Evolutionary conservation across 23 tunicate species (phyloP).

Genomic region (Trididemnum nubilum): DNA sequence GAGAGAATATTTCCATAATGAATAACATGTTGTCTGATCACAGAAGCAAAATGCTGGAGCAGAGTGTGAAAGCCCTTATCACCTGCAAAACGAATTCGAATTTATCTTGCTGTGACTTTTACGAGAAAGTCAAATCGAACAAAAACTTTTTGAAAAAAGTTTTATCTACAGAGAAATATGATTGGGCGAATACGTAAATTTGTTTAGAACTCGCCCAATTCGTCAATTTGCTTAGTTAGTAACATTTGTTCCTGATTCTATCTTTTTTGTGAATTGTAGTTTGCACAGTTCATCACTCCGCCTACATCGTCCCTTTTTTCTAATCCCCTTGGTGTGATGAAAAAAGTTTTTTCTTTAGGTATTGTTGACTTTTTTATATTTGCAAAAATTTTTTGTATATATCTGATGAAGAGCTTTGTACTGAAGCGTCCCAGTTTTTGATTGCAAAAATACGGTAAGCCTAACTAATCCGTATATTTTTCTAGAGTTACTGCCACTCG

Average conservation of each 20-base stretch:
- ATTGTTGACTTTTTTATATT: background rate
- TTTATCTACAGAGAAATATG: slow-evolving; percentile 46
- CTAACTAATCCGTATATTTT: too few species aligned
- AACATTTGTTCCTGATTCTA: slow-evolving; percentile 6
- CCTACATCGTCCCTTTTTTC: slow-evolving; percentile 23
- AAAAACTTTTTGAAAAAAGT: slow-evolving; percentile 47
- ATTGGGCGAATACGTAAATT: slow-evolving; percentile 37
- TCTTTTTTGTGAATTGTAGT: slow-evolving; percentile 10
- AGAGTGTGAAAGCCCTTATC: slow-evolving; percentile 60
- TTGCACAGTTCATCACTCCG: slow-evolving; percentile 18
- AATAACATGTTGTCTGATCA: slow-evolving; percentile 59
- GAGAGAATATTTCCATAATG: slow-evolving; percentile 53
- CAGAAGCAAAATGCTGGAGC: slow-evolving; percentile 58
- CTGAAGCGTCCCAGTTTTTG: slow-evolving; percentile 48
- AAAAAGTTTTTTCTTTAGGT: background rate
- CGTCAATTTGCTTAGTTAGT: slow-evolving; percentile 15
- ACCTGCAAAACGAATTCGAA: slow-evolving; percentile 49
- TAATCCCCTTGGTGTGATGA: background rate
- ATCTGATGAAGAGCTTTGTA: slow-evolving; percentile 31
- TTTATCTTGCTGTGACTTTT: slow-evolving; percentile 56
- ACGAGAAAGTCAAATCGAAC: slow-evolving; percentile 55
- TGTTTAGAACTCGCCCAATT: slow-evolving; percentile 1
- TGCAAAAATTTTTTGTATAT: slow-evolving; percentile 7
- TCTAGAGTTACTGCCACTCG: too few species aligned
- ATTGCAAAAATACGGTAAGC: slow-evolving; percentile 47